phyloP scores from a whole-genome alignment of 1,140 invertebrate species.

The Pectinophora gossypiella region DNA sequence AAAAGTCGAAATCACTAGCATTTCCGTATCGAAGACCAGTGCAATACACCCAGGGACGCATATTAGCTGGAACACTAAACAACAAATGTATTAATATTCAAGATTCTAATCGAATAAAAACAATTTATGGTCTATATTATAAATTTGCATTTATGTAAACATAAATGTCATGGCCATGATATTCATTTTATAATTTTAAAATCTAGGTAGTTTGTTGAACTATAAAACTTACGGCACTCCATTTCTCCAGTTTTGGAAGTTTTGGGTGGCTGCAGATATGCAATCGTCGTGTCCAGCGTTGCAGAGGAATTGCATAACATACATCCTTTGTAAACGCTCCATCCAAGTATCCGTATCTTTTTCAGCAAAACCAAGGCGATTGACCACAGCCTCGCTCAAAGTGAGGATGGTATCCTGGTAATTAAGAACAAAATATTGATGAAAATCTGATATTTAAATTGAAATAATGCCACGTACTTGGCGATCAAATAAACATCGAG shows the following conservation, averaged over 20 bases:
- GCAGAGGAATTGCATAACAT: slow-evolving; percentile 68
- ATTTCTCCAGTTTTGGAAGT: slow-evolving; percentile 48
- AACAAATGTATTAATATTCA: not conserved
- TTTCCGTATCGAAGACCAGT: slow-evolving; percentile 69
- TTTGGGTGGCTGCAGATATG: slow-evolving; percentile 37
- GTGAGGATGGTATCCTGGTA: slow-evolving; percentile 36
- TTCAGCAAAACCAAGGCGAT: slow-evolving; percentile 46
- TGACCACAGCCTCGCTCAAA: slow-evolving; percentile 34
- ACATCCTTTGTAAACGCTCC: slow-evolving; percentile 51
- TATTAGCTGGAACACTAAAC: slow-evolving; percentile 72
- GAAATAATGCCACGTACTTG: too few relatives aligned
- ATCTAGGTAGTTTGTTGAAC: too few relatives aligned
- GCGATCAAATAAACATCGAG: too few relatives aligned
- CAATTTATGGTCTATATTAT: not conserved
- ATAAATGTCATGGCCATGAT: too few relatives aligned
- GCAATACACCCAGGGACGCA: slow-evolving; percentile 78
- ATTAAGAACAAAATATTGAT: not conserved
- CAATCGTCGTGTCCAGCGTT: slow-evolving; percentile 58
- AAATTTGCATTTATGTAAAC: too few relatives aligned
- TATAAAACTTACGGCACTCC: slow-evolving; percentile 43
- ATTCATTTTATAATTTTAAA: too few relatives aligned
- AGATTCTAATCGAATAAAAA: too few relatives aligned
- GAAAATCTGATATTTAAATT: too few relatives aligned
- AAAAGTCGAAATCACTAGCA: slow-evolving; percentile 65
- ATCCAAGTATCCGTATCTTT: slow-evolving; percentile 35